Evolutionary conservation across 2,113 vertebrate genomes (phyloP).

Genomic region (Odocoileus virginianus): DNA sequence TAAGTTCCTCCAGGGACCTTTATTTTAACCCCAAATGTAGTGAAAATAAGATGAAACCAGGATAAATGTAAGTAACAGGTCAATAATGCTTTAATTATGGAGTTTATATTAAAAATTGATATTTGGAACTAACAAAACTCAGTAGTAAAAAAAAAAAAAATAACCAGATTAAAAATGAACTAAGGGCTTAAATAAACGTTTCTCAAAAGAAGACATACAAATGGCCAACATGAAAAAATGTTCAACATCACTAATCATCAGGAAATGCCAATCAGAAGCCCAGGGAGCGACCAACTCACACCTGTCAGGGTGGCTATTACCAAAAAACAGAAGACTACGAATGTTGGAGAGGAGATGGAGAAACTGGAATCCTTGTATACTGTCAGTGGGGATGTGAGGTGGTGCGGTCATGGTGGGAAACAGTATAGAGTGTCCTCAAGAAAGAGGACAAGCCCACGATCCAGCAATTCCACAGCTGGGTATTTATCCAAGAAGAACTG

Average conservation of each 20-base stretch:
- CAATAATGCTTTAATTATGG: neutral
- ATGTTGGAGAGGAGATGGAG: neutral
- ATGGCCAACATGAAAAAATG: neutral
- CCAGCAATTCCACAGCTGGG: neutral
- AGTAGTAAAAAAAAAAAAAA: neutral
- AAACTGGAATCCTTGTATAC: neutral
- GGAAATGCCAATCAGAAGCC: neutral
- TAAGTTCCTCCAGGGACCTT: neutral
- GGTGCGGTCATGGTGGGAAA: neutral
- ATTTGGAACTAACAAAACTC: neutral
- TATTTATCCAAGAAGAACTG: neutral
- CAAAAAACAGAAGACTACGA: neutral
- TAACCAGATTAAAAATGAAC: neutral
- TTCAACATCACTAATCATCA: neutral
- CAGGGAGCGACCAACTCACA: neutral
- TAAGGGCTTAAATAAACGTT: neutral
- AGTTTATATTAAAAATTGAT: neutral
- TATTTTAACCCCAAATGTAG: neutral
- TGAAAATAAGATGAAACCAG: neutral
- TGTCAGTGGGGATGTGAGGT: neutral
- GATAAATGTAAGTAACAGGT: too few relatives aligned
- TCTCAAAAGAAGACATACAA: neutral
- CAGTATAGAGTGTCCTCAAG: too few relatives aligned
- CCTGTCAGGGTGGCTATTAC: neutral
- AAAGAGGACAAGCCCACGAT: neutral